Conservation (phyloP, 1,140 invertebrate genomes). For the Euura saliciscinereae region DNA sequence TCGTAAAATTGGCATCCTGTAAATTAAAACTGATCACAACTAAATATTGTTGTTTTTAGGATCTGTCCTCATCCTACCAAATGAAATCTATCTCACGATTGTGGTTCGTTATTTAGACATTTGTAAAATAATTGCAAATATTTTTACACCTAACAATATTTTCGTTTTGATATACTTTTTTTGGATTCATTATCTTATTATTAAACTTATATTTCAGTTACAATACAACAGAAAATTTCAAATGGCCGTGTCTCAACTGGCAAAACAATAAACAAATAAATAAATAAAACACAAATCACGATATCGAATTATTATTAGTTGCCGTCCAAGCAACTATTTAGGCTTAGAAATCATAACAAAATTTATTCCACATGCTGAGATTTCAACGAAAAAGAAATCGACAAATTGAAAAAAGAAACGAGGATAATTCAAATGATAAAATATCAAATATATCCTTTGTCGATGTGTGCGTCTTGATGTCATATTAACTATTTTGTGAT, state of each 20-base stretch:
- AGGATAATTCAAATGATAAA: background rate
- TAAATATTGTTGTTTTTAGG: conserved; percentile 9
- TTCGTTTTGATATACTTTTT: too few relatives aligned
- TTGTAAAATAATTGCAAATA: conserved; percentile 13
- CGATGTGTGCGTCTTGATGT: background rate
- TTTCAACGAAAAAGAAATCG: too few relatives aligned
- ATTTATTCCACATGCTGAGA: too few relatives aligned
- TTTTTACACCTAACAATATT: conserved; percentile 9
- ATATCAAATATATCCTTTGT: background rate
- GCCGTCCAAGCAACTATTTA: background rate
- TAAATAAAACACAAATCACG: background rate
- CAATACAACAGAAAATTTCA: conserved; percentile 8
- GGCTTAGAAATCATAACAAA: too few relatives aligned
- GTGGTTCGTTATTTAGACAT: conserved; percentile 6
- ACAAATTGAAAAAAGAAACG: background rate
- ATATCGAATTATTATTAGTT: background rate
- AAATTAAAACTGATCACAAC: conserved; percentile 37
- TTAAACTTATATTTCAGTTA: conserved; percentile 19
- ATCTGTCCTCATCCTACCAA: conserved; percentile 8
- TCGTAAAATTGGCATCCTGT: conserved; percentile 40
- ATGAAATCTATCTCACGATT: conserved; percentile 10
- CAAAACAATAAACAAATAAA: background rate
- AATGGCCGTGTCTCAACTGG: conserved; percentile 12
- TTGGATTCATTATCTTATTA: background rate
- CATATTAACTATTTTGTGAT: background rate